A percentile compares a stretch with the other conserved stretches of the same genome.
phyloP scores from a whole-genome alignment of 2,888 invertebrate species.

The Neoaliturus tenellus region DNA sequence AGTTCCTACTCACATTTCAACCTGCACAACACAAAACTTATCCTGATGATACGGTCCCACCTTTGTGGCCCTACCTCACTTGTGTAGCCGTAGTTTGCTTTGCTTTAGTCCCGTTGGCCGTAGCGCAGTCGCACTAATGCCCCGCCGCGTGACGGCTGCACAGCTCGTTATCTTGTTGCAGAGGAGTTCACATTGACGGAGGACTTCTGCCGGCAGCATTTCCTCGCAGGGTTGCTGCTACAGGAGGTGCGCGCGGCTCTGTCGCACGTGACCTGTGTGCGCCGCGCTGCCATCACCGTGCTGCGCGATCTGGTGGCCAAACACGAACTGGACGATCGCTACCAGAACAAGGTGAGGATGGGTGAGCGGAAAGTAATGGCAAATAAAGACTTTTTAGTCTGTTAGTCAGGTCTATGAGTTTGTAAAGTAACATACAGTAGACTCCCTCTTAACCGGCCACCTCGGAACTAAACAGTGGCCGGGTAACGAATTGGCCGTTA shows the following conservation, averaged over 20 bases:
- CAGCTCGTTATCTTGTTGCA: constrained; percentile 38
- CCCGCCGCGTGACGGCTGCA: constrained; percentile 20
- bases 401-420: too few relatives aligned
- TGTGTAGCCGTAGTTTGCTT: neutral
- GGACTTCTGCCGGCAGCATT: constrained; percentile 94
- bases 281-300: constrained; percentile 86
- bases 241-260: constrained; percentile 93
- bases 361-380: too few relatives aligned
- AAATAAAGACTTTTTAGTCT: too few relatives aligned
- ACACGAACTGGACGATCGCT: constrained; percentile 95
- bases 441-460: too few relatives aligned
- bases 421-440: too few relatives aligned
- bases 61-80: neutral
- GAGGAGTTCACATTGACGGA: constrained; percentile 81
- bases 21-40: too few relatives aligned
- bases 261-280: constrained; percentile 88
- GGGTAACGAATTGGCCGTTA: too few relatives aligned
- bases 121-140: constrained; percentile 5
- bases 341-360: constrained; percentile 84
- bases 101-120: neutral
- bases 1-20: too few relatives aligned
- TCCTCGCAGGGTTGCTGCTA: constrained; percentile 90
- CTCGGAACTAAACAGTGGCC: too few relatives aligned
- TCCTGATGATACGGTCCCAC: too few relatives aligned
- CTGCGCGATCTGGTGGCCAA: constrained; percentile 93